Conservation (phyloP, 2,113 vertebrate species). For the Brachypodius melanocephalos region DNA sequence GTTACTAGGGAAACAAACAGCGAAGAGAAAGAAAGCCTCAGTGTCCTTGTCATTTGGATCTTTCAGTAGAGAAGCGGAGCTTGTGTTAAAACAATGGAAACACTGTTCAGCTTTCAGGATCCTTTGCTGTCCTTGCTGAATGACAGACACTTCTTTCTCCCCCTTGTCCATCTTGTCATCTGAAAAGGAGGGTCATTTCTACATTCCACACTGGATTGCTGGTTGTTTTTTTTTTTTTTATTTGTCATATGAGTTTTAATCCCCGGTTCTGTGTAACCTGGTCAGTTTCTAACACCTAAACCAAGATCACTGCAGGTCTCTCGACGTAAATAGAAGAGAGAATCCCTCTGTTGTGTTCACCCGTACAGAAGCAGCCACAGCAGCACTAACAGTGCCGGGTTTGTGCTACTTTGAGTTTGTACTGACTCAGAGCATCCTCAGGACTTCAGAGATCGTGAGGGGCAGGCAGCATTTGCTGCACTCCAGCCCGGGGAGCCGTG, state of each 20-base stretch:
- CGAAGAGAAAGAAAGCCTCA: constrained; percentile 46
- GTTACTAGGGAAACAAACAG: constrained; percentile 67
- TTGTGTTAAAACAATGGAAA: constrained; percentile 55
- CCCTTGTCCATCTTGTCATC: constrained; percentile 29
- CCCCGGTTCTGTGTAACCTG: neutral
- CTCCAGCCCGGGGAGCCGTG: fast-evolving
- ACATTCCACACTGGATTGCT: neutral
- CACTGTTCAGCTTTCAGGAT: constrained; percentile 36
- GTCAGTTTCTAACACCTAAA: neutral
- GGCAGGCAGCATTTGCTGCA: neutral
- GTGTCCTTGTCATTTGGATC: constrained; percentile 45
- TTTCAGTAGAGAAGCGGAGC: constrained; percentile 31
- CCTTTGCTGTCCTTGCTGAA: constrained; percentile 23
- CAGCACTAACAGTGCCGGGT: neutral
- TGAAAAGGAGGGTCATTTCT: neutral
- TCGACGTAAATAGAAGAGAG: neutral
- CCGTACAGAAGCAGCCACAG: neutral
- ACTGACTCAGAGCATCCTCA: neutral
- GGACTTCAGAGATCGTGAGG: fast-evolving
- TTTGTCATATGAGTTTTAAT: neutral
- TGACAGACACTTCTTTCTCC: constrained; percentile 47
- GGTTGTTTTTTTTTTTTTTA: neutral
- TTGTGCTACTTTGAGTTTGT: neutral
- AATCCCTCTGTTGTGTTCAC: neutral
- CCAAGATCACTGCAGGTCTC: neutral